Base-by-base conservation (phyloP, 2,888 invertebrate genomes). In the Dyspetes luteomarginatus region DNA sequence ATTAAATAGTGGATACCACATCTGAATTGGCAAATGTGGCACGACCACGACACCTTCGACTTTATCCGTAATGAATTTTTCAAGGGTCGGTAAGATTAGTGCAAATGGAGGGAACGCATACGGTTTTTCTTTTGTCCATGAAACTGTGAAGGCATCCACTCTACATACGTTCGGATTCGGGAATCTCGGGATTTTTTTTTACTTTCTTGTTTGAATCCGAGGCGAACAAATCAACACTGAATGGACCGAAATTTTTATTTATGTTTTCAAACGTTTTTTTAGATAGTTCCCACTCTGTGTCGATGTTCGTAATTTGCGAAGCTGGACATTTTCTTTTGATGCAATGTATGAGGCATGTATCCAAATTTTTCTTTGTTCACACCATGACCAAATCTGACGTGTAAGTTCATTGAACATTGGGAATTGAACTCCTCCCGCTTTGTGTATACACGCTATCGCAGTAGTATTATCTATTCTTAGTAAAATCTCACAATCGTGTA, bases 221-320 rank as follows among this genome's bases (percentile, higher is more conserved):
- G 24, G 64, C 48, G 15, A 48, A 64, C 24, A 64, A 26, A 48
- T 48, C 45, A 28, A 64, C 48, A 9, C 7, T 48, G 17, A 64
- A 64, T 24, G 64, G 48, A 22, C 67, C 67, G 0, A 30, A 19
- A 22, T 36, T 17, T 0, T 28, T 55, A 41, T 55, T 41, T 41
- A 52, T 68, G 41, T 68, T 17, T 24, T 67, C 15, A 17, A 65
- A 79, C 1, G 50, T 65, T 15, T 65, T 15, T 58, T 65, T n/a
- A 1, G 65, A 64, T 9, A 75, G 50, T 50, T 80, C 79, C 79
- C 79, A 75, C 26, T 80, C 79, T 15, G 69, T 80, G n/a, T 80
- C 58, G 19, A 24, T 65, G 22, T 75, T 80, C 17, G 75, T 80
- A n/a, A 71, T 80, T 58, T 75, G 45, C 2, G 75, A 80, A 43